Evolutionary conservation across 2,113 vertebrate species (phyloP).

Genomic region (Carassius carassius): DNA sequence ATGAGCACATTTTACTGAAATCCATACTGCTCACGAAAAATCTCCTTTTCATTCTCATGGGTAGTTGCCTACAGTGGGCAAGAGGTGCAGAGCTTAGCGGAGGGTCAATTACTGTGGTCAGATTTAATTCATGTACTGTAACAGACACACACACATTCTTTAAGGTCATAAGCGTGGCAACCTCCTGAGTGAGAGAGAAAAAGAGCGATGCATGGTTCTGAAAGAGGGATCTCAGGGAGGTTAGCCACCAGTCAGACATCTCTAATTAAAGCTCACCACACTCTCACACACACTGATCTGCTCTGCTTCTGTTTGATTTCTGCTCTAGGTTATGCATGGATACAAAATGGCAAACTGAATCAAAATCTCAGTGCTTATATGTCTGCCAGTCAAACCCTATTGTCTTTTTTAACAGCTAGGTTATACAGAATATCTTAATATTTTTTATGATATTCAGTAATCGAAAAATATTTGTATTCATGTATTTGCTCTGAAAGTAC

Average conservation of each 20-base stretch:
- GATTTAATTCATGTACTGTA: background rate
- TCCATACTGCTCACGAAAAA: background rate
- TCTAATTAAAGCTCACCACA: constrained; percentile 39
- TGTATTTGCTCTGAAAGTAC: background rate
- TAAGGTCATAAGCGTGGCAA: background rate
- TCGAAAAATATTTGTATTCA: background rate
- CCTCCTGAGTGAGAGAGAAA: background rate
- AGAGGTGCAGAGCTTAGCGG: background rate
- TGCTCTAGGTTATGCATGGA: background rate
- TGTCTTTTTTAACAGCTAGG: background rate
- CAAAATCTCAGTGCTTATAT: background rate
- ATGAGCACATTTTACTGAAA: background rate
- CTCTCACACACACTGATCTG: constrained; percentile 14
- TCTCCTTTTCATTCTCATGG: background rate
- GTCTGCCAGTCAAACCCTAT: background rate
- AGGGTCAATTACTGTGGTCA: constrained; percentile 19
- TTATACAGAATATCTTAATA: background rate
- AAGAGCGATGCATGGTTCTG: background rate
- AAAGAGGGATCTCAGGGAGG: constrained; percentile 23
- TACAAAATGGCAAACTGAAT: background rate
- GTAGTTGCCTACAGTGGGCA: background rate
- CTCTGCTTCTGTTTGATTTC: constrained; percentile 15
- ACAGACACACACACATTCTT: background rate
- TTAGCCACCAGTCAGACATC: constrained; percentile 38
- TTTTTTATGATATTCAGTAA: background rate